phyloP scores from a whole-genome alignment of 2,888 invertebrate species.

The Orthosia cruda region DNA sequence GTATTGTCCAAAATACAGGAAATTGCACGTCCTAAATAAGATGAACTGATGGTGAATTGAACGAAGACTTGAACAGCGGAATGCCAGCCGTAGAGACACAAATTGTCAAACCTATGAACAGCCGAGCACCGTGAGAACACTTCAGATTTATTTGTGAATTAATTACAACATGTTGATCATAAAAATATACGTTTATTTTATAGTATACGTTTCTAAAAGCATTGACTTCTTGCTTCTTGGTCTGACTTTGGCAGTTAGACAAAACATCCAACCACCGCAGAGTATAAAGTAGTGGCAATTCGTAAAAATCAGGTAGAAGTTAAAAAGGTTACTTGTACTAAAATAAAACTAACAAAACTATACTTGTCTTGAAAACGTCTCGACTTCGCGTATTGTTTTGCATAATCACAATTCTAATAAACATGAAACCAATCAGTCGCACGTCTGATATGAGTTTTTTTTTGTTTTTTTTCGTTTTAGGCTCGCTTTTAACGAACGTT shows the following conservation, averaged over 20 bases:
- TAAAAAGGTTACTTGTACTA: slow-evolving; percentile 12
- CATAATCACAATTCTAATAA: background rate
- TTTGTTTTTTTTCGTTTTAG: no score
- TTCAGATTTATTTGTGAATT: slow-evolving; percentile 11
- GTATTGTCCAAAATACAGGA: no score
- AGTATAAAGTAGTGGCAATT: background rate
- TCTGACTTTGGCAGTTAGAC: slow-evolving; percentile 28
- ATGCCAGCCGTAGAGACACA: background rate
- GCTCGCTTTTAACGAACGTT: no score
- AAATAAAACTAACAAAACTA: no score
- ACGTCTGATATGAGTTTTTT: background rate
- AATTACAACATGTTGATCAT: background rate
- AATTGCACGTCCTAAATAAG: background rate
- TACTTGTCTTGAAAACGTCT: background rate
- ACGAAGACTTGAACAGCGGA: background rate
- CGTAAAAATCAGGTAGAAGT: background rate
- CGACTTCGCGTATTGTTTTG: slow-evolving; percentile 4
- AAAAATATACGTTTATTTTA: background rate
- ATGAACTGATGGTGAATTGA: background rate
- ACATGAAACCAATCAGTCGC: slow-evolving; percentile 19
- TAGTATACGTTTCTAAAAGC: background rate
- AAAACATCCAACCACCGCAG: background rate
- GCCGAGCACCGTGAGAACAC: slow-evolving; percentile 5
- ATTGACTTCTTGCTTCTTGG: background rate
- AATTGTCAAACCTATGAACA: background rate